Conservation (phyloP, 92 coral and sea anemone genomes). For the Virgularia gustaviana region DNA sequence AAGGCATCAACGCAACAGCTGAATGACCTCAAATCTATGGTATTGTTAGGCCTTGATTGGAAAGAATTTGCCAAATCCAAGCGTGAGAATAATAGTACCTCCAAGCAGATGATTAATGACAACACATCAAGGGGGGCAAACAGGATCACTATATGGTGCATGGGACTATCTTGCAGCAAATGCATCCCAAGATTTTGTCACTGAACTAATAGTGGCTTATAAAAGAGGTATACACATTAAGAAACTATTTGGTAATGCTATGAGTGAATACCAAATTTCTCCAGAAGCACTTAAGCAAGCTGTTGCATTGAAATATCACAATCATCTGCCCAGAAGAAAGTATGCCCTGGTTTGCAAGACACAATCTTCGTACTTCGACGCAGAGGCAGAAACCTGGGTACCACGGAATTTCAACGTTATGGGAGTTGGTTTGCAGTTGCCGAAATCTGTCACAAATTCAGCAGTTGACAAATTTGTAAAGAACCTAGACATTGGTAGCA, state of each 20-base stretch:
- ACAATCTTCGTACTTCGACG: conserved; percentile 41
- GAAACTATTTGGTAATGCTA: no score
- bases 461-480: no score
- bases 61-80: conserved; percentile 49
- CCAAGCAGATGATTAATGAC: conserved; percentile 42
- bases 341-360: conserved; percentile 30
- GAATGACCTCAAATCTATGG: conserved; percentile 48
- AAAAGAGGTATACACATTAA: conserved; percentile 43
- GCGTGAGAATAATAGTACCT: conserved; percentile 46
- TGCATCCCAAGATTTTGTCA: conserved; percentile 42
- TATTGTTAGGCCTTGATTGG: conserved; percentile 45
- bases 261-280: conserved; percentile 18
- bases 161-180: conserved; percentile 47
- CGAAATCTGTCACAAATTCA: no score
- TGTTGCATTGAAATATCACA: no score
- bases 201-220: conserved; percentile 41
- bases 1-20: conserved; percentile 32
- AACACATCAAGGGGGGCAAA: conserved; percentile 31
- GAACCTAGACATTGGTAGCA: no score
- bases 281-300: no score
- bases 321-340: conserved; percentile 46
- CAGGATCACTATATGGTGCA: conserved; percentile 52
- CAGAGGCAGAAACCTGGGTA: conserved; percentile 47
- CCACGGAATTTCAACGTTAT: conserved; percentile 32
- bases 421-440: conserved; percentile 51